Evolutionary conservation across 64 coral and sea anemone species (phyloP), one percentile per base, ranked within the genome.

Genomic region (Stylophora pistillata): DNA sequence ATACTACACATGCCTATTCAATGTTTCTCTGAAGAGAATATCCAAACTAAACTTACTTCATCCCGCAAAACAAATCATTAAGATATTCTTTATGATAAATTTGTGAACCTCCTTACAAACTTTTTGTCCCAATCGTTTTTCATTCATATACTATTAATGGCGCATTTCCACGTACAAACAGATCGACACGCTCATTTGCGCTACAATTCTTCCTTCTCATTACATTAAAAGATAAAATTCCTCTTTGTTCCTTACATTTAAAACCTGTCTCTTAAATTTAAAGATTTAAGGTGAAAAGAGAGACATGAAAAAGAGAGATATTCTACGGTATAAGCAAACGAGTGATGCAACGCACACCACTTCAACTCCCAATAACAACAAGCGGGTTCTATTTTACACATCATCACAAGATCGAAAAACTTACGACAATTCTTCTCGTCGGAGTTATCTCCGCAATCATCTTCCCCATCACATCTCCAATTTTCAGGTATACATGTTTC

Each of bases 391-490:
- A 56, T 79, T 23, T 53, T 9, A 70, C 80, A 69, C 62, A 84
- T 84, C 62, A 63, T 62, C 55, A 81, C 3, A 34, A 74, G 58
- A 75, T 53, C 47, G 33, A 70, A 74, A 85, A 59, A 94, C 92
- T 94, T 90, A 94, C 92, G 72, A 70, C 92, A 94, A n/a, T 90
- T 59, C 33, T 18, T 13, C 58, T 94, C 92, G 32, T 94, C 92
- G 6, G 92, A 94, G 71, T 79, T 85, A 76, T 94, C 88, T 14
- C 53, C 88, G 64, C 92, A 94, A 79, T 94, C 92, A 79, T 78
- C 53, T 20, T 94, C 87, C 20, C 81, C 72, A n/a, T 94, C 92
- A 86, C 92, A 94, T 64, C 66, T 52, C 92, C 92, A 94, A 77
- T 78, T 61, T 53, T 66, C n/a, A 26, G 81, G 92, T 16, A 94